phyloP scores from a whole-genome alignment of 1,140 invertebrate genomes.

The Drosophila quadrilineata region DNA sequence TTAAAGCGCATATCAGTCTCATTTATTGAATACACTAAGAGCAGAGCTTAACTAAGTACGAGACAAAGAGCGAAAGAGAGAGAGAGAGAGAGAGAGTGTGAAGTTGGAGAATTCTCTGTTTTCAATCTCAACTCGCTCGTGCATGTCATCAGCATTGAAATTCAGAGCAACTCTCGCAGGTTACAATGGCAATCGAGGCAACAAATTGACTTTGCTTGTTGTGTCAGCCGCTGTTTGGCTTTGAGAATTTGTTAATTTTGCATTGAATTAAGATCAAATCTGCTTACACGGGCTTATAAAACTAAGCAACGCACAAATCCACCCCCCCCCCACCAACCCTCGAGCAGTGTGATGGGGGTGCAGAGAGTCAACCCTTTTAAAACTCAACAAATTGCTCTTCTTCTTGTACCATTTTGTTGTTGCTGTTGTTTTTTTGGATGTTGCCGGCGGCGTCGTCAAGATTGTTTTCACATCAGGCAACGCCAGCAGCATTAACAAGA shows the following conservation, averaged over 20 bases:
- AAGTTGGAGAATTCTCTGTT: no score
- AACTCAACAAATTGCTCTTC: conserved; percentile 28
- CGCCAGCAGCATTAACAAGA: conserved; percentile 37
- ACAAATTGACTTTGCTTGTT: conserved; percentile 70
- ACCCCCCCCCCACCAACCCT: neutral
- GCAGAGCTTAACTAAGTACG: neutral
- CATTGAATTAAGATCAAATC: conserved; percentile 73
- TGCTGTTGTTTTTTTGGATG: conserved; percentile 1
- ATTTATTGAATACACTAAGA: neutral
- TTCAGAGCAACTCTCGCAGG: neutral
- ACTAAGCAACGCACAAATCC: conserved; percentile 52
- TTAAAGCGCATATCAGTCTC: no score
- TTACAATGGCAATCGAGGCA: conserved; percentile 38
- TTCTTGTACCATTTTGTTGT: neutral
- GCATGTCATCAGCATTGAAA: neutral
- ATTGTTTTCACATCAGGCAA: conserved; percentile 63
- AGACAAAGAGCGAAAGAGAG: neutral
- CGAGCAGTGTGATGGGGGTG: no score
- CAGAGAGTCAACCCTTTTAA: conserved; percentile 2
- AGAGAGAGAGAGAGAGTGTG: no score
- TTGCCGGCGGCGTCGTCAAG: conserved; percentile 32
- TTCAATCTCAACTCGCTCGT: neutral
- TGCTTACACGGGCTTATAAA: conserved; percentile 71
- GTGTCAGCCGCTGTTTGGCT: conserved; percentile 65
- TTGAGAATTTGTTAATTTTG: conserved; percentile 71